Conservation (phyloP, 2,797 vertebrate genomes). For the Acrocephalus scirpaceus region DNA sequence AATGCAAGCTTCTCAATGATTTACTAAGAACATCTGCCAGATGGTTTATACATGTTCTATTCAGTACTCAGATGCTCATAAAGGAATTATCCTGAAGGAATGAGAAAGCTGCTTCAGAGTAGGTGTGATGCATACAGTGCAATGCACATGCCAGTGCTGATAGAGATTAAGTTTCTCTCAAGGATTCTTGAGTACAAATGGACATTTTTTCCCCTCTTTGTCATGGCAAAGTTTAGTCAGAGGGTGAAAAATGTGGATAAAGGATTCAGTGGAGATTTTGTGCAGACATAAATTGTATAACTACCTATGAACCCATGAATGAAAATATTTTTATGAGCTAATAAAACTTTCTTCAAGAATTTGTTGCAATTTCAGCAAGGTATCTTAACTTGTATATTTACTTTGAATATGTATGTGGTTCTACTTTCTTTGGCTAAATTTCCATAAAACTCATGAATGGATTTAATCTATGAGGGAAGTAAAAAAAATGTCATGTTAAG, state of each 20-base stretch:
- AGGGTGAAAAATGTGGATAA: background rate
- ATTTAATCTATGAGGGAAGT: background rate
- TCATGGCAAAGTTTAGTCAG: background rate
- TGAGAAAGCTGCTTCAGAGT: background rate
- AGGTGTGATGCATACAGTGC: background rate
- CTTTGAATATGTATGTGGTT: background rate
- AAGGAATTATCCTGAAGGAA: background rate
- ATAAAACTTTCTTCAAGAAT: background rate
- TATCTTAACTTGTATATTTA: background rate
- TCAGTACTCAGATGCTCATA: background rate
- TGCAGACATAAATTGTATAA: background rate
- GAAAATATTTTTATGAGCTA: background rate
- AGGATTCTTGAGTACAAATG: background rate
- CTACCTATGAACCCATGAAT: background rate
- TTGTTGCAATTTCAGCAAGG: background rate
- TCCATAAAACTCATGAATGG: background rate
- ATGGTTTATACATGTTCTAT: background rate
- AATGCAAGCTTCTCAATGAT: slow-evolving; percentile 56
- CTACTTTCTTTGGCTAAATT: background rate
- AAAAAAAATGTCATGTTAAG: background rate
- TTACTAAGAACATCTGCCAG: slow-evolving; percentile 70
- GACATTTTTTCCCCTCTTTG: background rate
- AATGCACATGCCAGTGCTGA: background rate
- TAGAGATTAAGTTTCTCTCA: slow-evolving; percentile 28
- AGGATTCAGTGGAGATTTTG: background rate